Percentiles rank a stretch among this genome's conserved stretches.
These are phyloP conservation scores for Aythya baeri DNA, from an alignment of 2,113 vertebrate species.

Conservation along the genomic window DNA sequence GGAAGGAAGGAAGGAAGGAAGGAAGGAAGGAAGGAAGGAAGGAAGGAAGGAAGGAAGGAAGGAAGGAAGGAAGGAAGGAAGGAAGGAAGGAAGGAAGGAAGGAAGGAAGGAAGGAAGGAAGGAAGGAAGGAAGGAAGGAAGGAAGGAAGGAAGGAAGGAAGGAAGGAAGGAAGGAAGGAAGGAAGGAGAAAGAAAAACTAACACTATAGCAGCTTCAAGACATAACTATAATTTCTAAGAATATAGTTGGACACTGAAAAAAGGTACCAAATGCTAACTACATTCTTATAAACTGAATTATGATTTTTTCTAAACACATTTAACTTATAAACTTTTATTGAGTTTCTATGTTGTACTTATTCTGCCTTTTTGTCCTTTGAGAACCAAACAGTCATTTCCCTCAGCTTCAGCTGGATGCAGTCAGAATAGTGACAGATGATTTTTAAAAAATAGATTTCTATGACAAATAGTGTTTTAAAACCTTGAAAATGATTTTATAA, in stretches of 20 bases:
- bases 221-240: neutral
- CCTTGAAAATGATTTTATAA: neutral
- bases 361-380: neutral
- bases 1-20: neutral
- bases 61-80: too few species aligned
- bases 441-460: neutral
- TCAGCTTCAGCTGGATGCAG: neutral
- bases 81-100: neutral
- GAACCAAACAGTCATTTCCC: neutral
- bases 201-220: neutral
- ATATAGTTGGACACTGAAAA: neutral
- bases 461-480: neutral
- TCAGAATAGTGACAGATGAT: neutral
- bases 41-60: too few species aligned
- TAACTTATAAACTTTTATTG: neutral
- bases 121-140: too few species aligned
- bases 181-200: neutral
- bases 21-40: too few species aligned
- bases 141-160: too few species aligned
- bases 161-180: neutral
- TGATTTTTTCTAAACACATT: neutral
- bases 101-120: too few species aligned
- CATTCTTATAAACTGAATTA: neutral
- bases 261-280: neutral
- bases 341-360: neutral